Conservation (phyloP, 2,113 vertebrate species). For the Corynorhinus townsendii region DNA sequence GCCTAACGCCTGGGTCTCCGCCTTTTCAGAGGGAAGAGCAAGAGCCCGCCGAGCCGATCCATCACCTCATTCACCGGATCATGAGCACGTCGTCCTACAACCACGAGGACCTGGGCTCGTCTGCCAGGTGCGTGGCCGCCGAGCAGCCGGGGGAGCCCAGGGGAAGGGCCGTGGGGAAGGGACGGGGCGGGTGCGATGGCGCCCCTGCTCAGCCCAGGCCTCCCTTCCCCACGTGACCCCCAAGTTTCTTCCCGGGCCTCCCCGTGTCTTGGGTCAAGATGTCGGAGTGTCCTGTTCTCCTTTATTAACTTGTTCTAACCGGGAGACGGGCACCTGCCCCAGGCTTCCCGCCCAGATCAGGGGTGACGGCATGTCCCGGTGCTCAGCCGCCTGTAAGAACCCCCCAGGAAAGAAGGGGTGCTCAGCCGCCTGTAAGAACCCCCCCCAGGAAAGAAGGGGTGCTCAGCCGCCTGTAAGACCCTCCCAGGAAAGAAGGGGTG, state of each 20-base stretch:
- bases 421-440: too few relatives aligned
- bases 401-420: too few relatives aligned
- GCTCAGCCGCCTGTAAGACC: too few relatives aligned
- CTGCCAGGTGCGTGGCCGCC: constrained; percentile 39
- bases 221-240: not conserved
- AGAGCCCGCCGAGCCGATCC: constrained; percentile 30
- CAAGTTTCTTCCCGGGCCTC: not conserved
- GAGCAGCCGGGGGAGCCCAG: not conserved
- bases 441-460: too few relatives aligned
- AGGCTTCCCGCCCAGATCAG: not conserved
- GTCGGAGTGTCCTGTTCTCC: too few relatives aligned
- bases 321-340: not conserved
- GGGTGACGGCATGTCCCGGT: not conserved
- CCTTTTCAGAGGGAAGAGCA: constrained; percentile 58
- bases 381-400: not conserved
- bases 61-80: constrained; percentile 65
- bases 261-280: not conserved
- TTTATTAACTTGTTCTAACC: too few relatives aligned
- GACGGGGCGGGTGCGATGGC: not conserved
- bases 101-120: constrained; percentile 59
- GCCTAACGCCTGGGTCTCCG: not conserved
- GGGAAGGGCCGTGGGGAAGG: not conserved
- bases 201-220: not conserved
- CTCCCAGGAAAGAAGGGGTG: too few relatives aligned
- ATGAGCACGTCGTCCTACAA: constrained; percentile 71